A percentile compares a stretch with the other conserved stretches of the same genome.
Evolutionary conservation across 2,113 vertebrate genomes (phyloP).

Genomic region (Amblyopsis rosae): DNA sequence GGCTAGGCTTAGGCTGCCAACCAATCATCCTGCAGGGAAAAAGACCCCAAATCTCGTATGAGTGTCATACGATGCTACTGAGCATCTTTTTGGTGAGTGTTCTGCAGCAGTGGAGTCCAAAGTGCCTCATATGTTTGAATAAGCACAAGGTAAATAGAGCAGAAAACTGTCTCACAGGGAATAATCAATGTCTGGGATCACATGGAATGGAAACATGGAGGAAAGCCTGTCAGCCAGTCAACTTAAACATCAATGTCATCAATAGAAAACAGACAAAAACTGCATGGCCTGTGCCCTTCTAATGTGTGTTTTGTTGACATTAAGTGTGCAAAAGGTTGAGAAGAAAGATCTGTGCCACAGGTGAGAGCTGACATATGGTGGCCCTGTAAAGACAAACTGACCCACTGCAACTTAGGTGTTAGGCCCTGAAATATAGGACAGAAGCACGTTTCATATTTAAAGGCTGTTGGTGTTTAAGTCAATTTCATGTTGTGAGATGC

Average conservation of each 20-base stretch:
- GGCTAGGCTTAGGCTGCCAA: neutral
- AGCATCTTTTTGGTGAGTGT: conserved; percentile 9
- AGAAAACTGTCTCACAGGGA: conserved; percentile 6
- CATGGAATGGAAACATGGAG: too few species aligned
- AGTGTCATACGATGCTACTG: conserved; percentile 33
- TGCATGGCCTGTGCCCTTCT: neutral
- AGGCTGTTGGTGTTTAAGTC: too few species aligned
- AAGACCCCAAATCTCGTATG: conserved; percentile 3
- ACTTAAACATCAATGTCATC: neutral
- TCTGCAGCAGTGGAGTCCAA: conserved; percentile 38
- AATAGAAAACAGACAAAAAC: neutral
- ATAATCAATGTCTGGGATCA: neutral
- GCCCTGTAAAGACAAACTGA: conserved; percentile 5
- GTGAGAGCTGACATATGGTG: conserved; percentile 20
- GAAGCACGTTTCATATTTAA: neutral
- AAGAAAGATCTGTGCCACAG: neutral
- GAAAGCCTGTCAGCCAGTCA: too few species aligned
- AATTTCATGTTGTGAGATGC: neutral
- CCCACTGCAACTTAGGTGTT: neutral
- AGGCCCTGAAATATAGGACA: too few species aligned
- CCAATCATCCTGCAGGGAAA: conserved; percentile 50
- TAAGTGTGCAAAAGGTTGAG: neutral
- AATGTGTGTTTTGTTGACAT: neutral
- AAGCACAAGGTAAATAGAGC: neutral
- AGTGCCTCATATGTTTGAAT: conserved; percentile 39